Conservation (phyloP, 2,797 vertebrate species). For the Macropus fuliginosus region DNA sequence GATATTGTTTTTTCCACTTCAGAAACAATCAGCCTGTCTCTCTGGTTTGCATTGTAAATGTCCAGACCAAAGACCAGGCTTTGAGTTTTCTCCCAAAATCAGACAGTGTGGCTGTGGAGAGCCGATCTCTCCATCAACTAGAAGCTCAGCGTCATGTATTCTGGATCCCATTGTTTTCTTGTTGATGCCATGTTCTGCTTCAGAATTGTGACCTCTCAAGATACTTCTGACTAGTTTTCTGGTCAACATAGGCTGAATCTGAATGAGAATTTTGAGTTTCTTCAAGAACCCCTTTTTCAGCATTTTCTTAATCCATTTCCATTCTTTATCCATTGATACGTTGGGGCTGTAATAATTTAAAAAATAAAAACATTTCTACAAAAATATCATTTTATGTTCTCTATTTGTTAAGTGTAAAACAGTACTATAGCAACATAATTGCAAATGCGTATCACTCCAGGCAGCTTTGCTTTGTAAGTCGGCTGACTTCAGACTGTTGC, state of each 20-base stretch:
- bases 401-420: neutral
- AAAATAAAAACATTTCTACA: neutral
- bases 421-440: neutral
- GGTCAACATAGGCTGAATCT: neutral
- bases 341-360: neutral
- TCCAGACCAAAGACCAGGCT: neutral
- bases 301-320: neutral
- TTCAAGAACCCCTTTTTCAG: neutral
- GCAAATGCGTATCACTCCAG: neutral
- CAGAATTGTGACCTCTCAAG: neutral
- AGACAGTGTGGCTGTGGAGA: neutral
- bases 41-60: neutral
- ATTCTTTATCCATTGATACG: neutral
- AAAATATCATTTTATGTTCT: neutral
- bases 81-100: neutral
- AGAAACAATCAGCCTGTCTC: neutral
- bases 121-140: neutral
- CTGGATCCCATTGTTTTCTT: neutral
- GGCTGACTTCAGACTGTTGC: too few species aligned
- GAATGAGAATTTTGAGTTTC: neutral
- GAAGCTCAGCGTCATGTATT: neutral
- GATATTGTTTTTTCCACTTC: neutral
- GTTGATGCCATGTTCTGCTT: neutral
- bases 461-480: too few species aligned
- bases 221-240: neutral